phyloP scores from a whole-genome alignment of 2,888 invertebrate species.

The Cinara cedri region DNA sequence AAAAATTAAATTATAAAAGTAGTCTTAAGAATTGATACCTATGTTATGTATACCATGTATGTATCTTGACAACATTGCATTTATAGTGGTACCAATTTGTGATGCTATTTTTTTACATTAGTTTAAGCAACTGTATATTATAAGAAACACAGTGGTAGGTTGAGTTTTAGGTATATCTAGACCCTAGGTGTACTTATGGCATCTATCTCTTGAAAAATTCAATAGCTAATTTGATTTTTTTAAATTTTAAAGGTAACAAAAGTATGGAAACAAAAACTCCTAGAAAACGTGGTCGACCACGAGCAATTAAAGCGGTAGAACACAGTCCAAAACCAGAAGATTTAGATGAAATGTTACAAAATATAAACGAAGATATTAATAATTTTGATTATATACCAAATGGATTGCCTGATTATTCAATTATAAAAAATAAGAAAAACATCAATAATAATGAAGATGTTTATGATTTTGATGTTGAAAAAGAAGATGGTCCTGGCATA shows the following conservation, averaged over 20 bases:
- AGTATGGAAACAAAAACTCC: slow-evolving; percentile 29
- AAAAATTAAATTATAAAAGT: no score
- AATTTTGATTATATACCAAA: slow-evolving; percentile 41
- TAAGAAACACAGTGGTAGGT: no score
- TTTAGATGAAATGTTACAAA: slow-evolving; percentile 48
- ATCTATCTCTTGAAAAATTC: no score
- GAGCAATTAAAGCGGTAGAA: slow-evolving; percentile 37
- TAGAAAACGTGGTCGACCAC: slow-evolving; percentile 42
- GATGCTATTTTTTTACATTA: no score
- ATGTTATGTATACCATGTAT: no score
- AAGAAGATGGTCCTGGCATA: slow-evolving; percentile 56
- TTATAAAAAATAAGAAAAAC: slow-evolving; percentile 51
- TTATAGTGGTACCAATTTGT: no score
- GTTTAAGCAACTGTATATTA: no score
- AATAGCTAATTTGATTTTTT: neutral
- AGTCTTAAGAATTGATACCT: no score
- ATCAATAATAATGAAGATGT: slow-evolving; percentile 57
- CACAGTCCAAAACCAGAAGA: slow-evolving; percentile 45
- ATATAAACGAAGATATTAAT: slow-evolving; percentile 29
- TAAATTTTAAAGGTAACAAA: neutral
- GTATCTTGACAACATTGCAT: no score
- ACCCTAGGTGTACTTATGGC: no score
- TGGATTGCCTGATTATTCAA: slow-evolving; percentile 36
- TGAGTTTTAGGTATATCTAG: no score
- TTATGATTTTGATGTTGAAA: slow-evolving; percentile 58